These are phyloP conservation scores for Trachelus troglodyta DNA, from an alignment of 2,888 invertebrate species.

Conservation along the genomic window DNA sequence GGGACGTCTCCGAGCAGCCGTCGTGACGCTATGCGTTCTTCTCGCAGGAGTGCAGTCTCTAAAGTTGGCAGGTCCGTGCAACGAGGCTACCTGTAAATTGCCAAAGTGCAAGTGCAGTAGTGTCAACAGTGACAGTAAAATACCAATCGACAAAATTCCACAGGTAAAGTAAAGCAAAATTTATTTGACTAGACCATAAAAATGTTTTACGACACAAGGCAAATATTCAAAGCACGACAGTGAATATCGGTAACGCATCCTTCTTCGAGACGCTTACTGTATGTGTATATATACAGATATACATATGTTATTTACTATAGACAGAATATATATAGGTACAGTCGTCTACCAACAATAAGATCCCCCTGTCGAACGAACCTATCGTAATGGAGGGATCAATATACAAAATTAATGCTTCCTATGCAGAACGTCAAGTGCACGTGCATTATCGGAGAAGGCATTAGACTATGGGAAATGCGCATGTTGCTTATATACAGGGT, in stretches of 20 bases:
- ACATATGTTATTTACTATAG: not conserved
- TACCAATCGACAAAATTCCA: constrained; percentile 66
- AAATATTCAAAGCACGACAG: not conserved
- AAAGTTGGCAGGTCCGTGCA: constrained; percentile 60
- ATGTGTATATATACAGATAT: not conserved
- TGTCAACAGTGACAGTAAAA: constrained; percentile 67
- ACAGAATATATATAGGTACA: not conserved
- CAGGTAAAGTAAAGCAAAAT: constrained; percentile 64
- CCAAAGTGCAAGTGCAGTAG: constrained; percentile 71
- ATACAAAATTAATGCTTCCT: not conserved
- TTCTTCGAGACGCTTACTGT: not conserved
- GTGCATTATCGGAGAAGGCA: not conserved
- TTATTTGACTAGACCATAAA: not conserved
- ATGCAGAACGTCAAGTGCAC: not conserved
- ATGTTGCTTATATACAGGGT: not conserved
- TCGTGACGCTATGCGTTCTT: not conserved
- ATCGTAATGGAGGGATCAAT: not conserved
- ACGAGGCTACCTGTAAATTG: constrained; percentile 64
- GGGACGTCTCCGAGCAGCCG: not conserved
- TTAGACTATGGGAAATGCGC: not conserved
- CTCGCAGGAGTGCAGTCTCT: constrained; percentile 7
- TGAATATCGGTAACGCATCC: not conserved
- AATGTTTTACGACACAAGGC: not conserved
- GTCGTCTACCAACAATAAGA: not conserved
- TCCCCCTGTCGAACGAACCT: not conserved